Evolutionary conservation across 2,797 vertebrate species (phyloP).

Genomic region (Channa striata): DNA sequence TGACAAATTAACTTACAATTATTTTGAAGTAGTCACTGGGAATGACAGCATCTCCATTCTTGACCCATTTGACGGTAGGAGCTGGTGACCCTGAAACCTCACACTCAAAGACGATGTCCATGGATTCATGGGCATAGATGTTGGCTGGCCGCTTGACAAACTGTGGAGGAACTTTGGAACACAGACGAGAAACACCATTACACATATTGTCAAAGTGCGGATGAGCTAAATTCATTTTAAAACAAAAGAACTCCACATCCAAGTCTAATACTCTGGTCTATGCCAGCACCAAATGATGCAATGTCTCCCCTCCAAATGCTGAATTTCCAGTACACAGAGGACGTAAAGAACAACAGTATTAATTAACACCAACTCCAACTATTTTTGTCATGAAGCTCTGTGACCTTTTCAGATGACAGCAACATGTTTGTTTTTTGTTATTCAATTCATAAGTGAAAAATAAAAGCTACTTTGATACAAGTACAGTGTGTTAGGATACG

Average conservation of each 20-base stretch:
- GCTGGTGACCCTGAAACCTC: conserved; percentile 92
- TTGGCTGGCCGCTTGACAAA: conserved; percentile 90
- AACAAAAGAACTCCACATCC: not conserved
- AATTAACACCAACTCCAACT: conserved; percentile 34
- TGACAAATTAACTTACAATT: conserved; percentile 83
- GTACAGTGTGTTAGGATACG: conserved; percentile 13
- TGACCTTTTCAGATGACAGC: conserved; percentile 23
- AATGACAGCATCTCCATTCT: conserved; percentile 96
- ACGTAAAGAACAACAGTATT: conserved; percentile 26
- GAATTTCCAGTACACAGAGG: conserved; percentile 34
- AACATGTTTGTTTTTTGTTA: conserved; percentile 22
- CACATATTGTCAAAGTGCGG: not conserved
- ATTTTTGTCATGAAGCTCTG: conserved; percentile 32
- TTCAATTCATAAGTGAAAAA: conserved; percentile 13
- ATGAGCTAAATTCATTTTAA: not conserved
- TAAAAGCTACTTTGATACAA: conserved; percentile 14
- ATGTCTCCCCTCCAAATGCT: conserved; percentile 31
- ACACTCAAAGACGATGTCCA: conserved; percentile 96
- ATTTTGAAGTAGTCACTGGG: conserved; percentile 99
- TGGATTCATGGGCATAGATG: conserved; percentile 95
- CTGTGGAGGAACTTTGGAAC: conserved; percentile 86
- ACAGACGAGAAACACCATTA: conserved; percentile 7
- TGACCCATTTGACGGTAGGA: conserved; percentile 97
- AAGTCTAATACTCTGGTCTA: not conserved
- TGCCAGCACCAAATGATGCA: conserved; percentile 33